Evolutionary conservation across 1,140 invertebrate species (phyloP), one percentile per base, ranked within the genome.

Genomic region (Pogonomyrmex californicus): DNA sequence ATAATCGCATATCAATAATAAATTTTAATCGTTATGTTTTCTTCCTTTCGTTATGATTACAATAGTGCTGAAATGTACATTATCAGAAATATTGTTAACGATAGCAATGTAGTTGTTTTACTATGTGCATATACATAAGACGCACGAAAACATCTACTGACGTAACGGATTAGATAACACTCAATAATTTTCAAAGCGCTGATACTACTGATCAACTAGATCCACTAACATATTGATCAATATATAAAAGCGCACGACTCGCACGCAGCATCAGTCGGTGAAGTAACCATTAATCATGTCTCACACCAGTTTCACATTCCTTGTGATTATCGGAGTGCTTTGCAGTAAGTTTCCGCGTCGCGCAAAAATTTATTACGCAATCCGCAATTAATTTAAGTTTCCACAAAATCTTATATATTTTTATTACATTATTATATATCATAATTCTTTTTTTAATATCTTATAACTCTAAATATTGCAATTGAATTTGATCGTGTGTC

Each of bases 231-330:
- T 23, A 63, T 2, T 33, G 12, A 2, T 14, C 6, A 6, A 12
- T 44, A 38, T 54, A 81, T 71, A 81, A 81, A 30, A n/a, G 65
- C 47, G 14, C 0, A 9, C 4, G 14, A 30, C 23, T 81, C 17
- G 14, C 14, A 0, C 23, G 10, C 2, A 33, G 14, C 17, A 81
- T 56, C 65, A 81, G 36, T 71, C 33, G 0, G 33, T n/a, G 44
- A 33, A 49, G 17, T 14, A 66, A 81, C 7, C 38, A 12, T 58
- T 33, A 70, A 56, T 7, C 10, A 81, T 81, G 78, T 81, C 51
- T 54, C 65, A 17, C 36, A 14, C 23, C n/a, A 41, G 7, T 71
- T 44, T 81, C 4, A 4, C 33, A n/a, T 44, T 81, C 23, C 5
- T 81, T 41, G 7, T 78, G 12, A 33, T 54, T 12, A 7, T 81